Evolutionary conservation across 2,113 vertebrate species (phyloP).

Genomic region (Lasiurus cinereus): DNA sequence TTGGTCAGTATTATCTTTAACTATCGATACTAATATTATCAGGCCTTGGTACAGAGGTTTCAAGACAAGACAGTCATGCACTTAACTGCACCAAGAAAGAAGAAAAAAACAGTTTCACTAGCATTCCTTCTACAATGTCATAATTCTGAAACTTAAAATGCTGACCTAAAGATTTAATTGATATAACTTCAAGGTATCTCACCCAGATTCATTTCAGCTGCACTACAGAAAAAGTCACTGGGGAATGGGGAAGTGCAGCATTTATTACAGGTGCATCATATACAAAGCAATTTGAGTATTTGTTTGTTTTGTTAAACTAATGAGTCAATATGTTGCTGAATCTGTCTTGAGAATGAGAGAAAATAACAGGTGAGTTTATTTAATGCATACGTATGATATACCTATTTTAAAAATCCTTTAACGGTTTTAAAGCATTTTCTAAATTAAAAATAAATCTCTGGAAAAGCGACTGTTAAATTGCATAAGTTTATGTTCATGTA

Average conservation of each 20-base stretch:
- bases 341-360: constrained; percentile 64
- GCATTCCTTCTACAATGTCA: constrained; percentile 22
- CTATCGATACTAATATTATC: constrained; percentile 30
- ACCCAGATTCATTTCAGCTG: constrained; percentile 12
- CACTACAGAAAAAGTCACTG: background rate
- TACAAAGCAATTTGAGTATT: constrained; percentile 68
- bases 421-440: constrained; percentile 71
- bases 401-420: constrained; percentile 74
- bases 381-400: constrained; percentile 72
- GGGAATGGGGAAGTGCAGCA: background rate
- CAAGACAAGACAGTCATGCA: constrained; percentile 41
- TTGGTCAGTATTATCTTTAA: background rate
- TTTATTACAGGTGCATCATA: constrained; percentile 64
- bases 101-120: background rate
- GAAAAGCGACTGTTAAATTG: constrained; percentile 43
- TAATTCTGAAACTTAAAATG: constrained; percentile 50
- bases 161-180: constrained; percentile 55
- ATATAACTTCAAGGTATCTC: constrained; percentile 7
- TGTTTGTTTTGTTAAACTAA: constrained; percentile 81
- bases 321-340: constrained; percentile 80
- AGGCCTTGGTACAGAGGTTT: constrained; percentile 39
- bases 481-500: constrained; percentile 63
- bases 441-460: constrained; percentile 76
- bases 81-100: background rate
- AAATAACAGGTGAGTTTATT: constrained; percentile 79